Percentiles rank a stretch among this genome's conserved stretches.
These are phyloP conservation scores for Cnemophilus loriae DNA, from an alignment of 2,113 vertebrate species.

Conservation along the genomic window DNA sequence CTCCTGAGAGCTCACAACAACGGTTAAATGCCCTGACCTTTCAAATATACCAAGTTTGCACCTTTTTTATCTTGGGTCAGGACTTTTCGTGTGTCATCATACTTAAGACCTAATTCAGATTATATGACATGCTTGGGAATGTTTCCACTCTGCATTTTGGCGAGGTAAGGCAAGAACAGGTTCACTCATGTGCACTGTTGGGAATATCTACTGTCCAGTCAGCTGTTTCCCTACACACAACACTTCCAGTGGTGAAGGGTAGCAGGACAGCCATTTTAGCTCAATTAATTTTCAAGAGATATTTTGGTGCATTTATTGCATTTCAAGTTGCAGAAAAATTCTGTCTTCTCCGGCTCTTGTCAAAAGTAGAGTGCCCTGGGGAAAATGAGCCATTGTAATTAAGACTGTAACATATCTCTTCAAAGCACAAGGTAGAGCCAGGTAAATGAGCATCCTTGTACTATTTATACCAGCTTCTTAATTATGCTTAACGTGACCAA, in stretches of 20 bases:
- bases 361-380: not conserved
- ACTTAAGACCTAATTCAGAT: not conserved
- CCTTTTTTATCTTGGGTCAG: not conserved
- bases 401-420: conserved; percentile 21
- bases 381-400: conserved; percentile 30
- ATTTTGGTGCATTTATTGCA: not conserved
- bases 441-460: not conserved
- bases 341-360: not conserved
- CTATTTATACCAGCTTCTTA: conserved; percentile 20
- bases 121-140: not conserved
- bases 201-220: not conserved
- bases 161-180: not conserved
- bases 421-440: not conserved
- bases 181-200: fast-evolving
- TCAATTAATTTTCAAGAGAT: not conserved
- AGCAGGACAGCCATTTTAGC: not conserved
- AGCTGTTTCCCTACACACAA: not conserved
- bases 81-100: not conserved
- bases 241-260: not conserved
- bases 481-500: not conserved
- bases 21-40: not conserved
- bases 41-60: not conserved
- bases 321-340: not conserved
- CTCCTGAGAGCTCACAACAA: not conserved
- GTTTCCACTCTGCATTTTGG: not conserved